Conservation (phyloP, 1,140 invertebrate genomes). For the Lepidurus apus region DNA sequence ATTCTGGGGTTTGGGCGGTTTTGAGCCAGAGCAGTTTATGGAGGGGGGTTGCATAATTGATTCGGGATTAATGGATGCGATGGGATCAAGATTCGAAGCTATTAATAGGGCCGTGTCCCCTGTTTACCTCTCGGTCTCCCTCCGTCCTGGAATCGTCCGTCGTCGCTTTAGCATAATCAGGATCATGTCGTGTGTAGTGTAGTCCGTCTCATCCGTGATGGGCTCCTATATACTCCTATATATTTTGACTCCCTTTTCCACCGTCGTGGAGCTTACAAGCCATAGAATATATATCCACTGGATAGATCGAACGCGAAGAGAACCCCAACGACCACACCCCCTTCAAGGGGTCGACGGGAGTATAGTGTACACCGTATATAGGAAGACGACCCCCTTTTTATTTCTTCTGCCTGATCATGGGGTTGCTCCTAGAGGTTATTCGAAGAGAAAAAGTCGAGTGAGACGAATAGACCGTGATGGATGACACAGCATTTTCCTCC, state of each 20-base stretch:
- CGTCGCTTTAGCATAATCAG: conserved; percentile 8
- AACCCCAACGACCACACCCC: too few relatives aligned
- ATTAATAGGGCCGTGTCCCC: neutral
- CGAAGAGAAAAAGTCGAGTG: neutral
- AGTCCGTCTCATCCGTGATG: too few relatives aligned
- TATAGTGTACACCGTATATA: too few relatives aligned
- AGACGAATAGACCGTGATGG: neutral
- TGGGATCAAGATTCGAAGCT: conserved; percentile 1
- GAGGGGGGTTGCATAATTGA: neutral
- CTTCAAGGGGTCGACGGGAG: too few relatives aligned
- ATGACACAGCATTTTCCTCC: neutral
- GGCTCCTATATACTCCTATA: too few relatives aligned
- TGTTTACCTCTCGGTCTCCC: neutral
- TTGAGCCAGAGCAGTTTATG: neutral
- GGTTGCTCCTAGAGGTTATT: neutral
- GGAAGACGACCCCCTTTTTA: too few relatives aligned
- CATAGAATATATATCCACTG: too few relatives aligned
- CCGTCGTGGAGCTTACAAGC: too few relatives aligned
- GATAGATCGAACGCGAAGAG: too few relatives aligned
- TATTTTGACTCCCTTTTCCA: too few relatives aligned
- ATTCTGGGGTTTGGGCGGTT: neutral
- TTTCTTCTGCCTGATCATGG: too few relatives aligned
- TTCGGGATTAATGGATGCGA: neutral
- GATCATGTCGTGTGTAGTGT: neutral
- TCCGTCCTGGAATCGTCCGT: neutral